phyloP scores from a whole-genome alignment of 2,113 vertebrate genomes.

The Apus apus region DNA sequence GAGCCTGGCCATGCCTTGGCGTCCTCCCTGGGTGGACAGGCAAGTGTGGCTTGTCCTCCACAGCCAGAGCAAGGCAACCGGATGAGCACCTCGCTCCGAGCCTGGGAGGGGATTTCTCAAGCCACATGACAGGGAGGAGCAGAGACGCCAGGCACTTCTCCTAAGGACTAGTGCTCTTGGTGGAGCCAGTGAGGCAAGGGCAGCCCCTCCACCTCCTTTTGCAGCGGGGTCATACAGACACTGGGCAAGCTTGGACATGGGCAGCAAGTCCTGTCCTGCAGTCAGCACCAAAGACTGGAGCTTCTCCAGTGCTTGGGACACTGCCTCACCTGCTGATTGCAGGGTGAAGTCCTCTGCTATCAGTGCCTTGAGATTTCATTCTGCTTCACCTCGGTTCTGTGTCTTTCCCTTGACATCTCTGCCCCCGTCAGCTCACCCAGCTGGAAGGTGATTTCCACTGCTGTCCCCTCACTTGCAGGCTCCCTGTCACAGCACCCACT shows the following conservation, averaged over 20 bases:
- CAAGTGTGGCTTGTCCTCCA: fast-evolving
- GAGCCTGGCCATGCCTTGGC: not conserved
- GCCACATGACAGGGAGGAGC: not conserved
- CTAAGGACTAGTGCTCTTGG: not conserved
- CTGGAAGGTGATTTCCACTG: not conserved
- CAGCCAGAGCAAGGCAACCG: fast-evolving
- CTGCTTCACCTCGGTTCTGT: not conserved
- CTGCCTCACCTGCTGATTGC: not conserved
- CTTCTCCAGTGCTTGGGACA: fast-evolving
- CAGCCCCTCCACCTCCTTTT: not conserved
- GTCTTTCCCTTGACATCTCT: not conserved
- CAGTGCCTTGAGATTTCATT: not conserved
- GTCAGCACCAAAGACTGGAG: not conserved
- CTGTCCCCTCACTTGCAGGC: not conserved
- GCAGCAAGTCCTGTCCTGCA: fast-evolving
- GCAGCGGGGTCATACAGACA: not conserved
- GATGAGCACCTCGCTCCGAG: not conserved
- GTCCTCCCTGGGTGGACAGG: not conserved
- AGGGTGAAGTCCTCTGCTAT: not conserved
- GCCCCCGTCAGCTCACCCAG: fast-evolving
- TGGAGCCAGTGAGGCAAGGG: not conserved
- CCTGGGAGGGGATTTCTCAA: not conserved
- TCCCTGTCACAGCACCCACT: fast-evolving
- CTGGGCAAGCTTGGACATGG: fast-evolving
- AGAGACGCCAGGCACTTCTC: fast-evolving